These are phyloP conservation scores for Lutjanus erythropterus DNA, from an alignment of 2,113 vertebrate genomes.

Conservation along the genomic window DNA sequence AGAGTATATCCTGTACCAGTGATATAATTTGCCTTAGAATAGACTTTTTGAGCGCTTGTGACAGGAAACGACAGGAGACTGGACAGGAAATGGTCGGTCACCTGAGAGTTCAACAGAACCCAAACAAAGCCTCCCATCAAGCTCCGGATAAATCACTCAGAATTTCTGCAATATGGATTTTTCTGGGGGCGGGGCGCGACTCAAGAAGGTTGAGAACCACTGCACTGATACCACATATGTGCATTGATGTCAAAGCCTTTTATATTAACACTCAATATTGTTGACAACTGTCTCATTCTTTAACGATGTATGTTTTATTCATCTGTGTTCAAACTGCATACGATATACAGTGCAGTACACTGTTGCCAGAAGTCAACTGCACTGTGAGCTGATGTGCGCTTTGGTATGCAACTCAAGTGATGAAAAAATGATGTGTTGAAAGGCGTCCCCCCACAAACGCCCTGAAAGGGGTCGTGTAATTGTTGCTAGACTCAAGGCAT, in stretches of 20 bases:
- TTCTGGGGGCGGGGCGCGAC: too few species aligned
- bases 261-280: conserved; percentile 37
- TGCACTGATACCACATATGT: conserved; percentile 6
- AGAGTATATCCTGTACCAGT: too few species aligned
- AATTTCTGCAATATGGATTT: too few species aligned
- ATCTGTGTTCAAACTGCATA: not conserved
- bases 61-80: too few species aligned
- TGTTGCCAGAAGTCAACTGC: conserved; percentile 17
- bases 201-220: too few species aligned
- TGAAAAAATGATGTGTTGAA: not conserved
- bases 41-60: too few species aligned
- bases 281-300: conserved; percentile 34
- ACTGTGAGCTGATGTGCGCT: conserved; percentile 21
- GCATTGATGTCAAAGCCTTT: conserved; percentile 48
- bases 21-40: too few species aligned
- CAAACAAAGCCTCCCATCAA: too few species aligned
- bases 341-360: not conserved
- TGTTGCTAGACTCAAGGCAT: conserved; percentile 20
- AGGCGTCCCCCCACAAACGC: too few species aligned
- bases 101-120: too few species aligned
- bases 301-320: conserved; percentile 33
- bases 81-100: too few species aligned
- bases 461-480: conserved; percentile 26
- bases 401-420: not conserved
- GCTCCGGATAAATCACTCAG: too few species aligned